Percentiles rank a stretch among this genome's conserved stretches.
phyloP scores from a whole-genome alignment of 1,140 invertebrate species.

The Coenobita brevimanus region DNA sequence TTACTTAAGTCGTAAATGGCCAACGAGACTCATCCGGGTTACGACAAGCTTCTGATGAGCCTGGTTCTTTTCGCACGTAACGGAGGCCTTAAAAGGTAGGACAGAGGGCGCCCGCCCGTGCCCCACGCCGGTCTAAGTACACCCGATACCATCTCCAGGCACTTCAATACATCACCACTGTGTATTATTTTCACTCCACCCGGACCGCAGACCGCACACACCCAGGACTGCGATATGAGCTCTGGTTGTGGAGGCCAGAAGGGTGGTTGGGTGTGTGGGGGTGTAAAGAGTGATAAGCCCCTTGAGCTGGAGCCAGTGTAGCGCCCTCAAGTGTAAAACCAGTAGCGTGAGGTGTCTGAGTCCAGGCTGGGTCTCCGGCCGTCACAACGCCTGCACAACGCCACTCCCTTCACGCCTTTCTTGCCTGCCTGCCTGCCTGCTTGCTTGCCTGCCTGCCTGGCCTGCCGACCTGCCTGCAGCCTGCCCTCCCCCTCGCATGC shows the following conservation, averaged over 20 bases:
- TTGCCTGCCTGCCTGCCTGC: background rate
- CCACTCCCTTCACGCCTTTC: background rate
- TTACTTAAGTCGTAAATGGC: background rate
- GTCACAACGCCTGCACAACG: conserved; percentile 11
- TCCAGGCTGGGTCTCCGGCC: conserved; percentile 18
- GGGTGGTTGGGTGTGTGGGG: background rate
- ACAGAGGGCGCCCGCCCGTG: conserved; percentile 51
- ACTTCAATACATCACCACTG: conserved; percentile 64
- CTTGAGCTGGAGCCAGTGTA: background rate
- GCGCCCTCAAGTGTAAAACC: conserved; percentile 57
- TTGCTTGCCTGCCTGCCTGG: background rate
- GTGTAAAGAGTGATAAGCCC: conserved; percentile 16
- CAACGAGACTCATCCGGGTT: conserved; percentile 9
- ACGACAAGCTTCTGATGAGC: conserved; percentile 13
- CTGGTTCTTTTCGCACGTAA: conserved; percentile 57
- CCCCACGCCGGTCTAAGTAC: conserved; percentile 60
- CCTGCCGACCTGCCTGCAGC: conserved; percentile 12
- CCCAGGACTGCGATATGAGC: background rate
- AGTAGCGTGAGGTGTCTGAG: conserved; percentile 60
- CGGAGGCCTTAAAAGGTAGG: conserved; percentile 56
- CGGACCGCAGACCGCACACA: conserved; percentile 13
- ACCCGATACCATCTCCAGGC: conserved; percentile 61
- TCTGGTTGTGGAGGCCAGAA: background rate
- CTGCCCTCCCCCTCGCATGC: conserved; percentile 9
- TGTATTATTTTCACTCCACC: conserved; percentile 47